Evolutionary conservation across 2,888 invertebrate genomes (phyloP), one percentile per base, ranked within the genome.

Genomic region (Ophioninae sp.): DNA sequence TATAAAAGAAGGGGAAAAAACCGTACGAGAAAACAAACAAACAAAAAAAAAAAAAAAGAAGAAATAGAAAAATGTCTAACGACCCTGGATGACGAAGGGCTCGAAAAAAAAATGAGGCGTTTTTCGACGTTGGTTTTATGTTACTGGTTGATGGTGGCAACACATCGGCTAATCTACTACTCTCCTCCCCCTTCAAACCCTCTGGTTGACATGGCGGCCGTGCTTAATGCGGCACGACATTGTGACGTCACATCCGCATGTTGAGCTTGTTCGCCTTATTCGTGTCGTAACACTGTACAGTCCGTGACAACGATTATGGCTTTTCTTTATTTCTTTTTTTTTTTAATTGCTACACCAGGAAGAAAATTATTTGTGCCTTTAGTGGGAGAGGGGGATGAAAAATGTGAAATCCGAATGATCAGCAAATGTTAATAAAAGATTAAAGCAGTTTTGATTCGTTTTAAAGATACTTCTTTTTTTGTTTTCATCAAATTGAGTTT

Each of bases 161-260:
- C 77, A 44, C 68, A 64, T 23, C 56, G 62, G 68, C n/a, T 21
- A 30, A 30, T n/a, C n/a, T n/a, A 39, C 57, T 70, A 41, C 3
- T 10, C 41, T 7, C 41, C 41, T 10, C 0, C 6, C 10, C 41
- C 41, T 10, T 6, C 6, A 39, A 37, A 57, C n/a, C 59, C 56
- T 62, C 41, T 23, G 30, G 23, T 57, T 73, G 68, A 78, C 73
- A 85, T 83, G 81, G 84, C 87, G 85, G 87, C 87, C 86, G 86
- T 87, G 82, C 86, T 87, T 85, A 86, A 87, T 88, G 87, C 87
- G 87, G 85, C 87, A 88, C 87, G 88, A 87, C 79, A 87, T 78
- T 85, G 82, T 87, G 87, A 87, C 88, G 88, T 87, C 87, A 87
- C 80, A 81, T 85, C 84, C 86, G 83, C 85, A 86, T 86, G 85